Base-by-base conservation (phyloP, 2,888 invertebrate species). In the Ptilodon capucinus region DNA sequence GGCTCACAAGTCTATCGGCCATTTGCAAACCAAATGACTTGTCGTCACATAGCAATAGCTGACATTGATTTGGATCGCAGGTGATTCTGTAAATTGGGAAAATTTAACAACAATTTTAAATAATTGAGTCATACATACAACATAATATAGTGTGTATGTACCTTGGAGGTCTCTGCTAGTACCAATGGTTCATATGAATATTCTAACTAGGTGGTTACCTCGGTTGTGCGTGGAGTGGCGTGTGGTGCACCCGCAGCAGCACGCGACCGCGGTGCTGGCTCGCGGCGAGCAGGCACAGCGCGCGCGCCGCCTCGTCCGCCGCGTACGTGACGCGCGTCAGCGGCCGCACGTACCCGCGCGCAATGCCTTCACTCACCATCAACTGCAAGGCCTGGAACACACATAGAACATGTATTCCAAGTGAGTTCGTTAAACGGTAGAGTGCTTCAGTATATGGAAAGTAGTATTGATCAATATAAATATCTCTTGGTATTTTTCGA, bases 261-360 rank as follows among this genome's bases (percentile, higher is more conserved):
- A 57, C 62, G 7, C 47, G 51, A 18, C 64, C 62, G 34, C 65
- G 51, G 42, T 64, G 65, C 1, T 25, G 41, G 34, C 57, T 55
- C 2, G 35, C 41, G 0, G 46, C 46, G 2, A 60, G 25, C 14
- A 64, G 40, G 0, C 40, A 41, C 18, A 64, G 55, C 1, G 65
- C 64, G 8, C 60, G 0, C 84, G 86, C 2, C 76, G 71, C 5
- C 68, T 3, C 0, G 51, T 74, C 3, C 81, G 79, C 66, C 0
- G 57, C 51, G 43, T 74, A 85, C n/a, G 68, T 62, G 5, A 84
- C 71, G 5, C 79, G 75, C 0, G 82, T 57, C 32, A 86, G 54
- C 0, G 87, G 87, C 2, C 78, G 72, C 19, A 87, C 85, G 50
- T 73, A 78, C 0, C 87, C 87, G 0, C 51, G 57, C 0, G 53